phyloP scores from a whole-genome alignment of 2,797 vertebrate species.

The Rhynchonycteris naso region DNA sequence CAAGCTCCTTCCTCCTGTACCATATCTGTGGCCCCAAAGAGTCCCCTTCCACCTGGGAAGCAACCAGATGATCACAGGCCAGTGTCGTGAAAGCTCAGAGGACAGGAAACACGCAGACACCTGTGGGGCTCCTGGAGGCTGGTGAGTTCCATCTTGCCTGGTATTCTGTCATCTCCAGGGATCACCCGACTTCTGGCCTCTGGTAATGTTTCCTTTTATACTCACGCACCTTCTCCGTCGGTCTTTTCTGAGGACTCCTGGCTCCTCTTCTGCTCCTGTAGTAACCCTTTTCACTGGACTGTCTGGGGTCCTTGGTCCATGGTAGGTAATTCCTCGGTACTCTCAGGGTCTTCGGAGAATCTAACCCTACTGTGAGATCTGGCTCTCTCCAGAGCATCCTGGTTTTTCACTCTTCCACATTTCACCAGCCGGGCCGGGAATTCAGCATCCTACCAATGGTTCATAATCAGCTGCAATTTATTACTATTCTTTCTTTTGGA shows the following conservation, averaged over 20 bases:
- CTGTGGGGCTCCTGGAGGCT: neutral
- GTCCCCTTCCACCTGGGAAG: neutral
- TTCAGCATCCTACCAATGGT: rapidly evolving
- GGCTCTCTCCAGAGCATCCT: neutral
- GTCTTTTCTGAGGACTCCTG: neutral
- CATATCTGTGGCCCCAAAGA: rapidly evolving
- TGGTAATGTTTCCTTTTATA: rapidly evolving
- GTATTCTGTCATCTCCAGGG: neutral
- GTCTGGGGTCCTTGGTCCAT: neutral
- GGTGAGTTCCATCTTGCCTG: neutral
- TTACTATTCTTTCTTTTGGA: neutral
- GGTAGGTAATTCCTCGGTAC: neutral
- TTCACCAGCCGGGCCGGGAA: neutral
- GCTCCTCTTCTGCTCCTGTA: neutral
- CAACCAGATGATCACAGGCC: neutral
- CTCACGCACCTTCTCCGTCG: rapidly evolving
- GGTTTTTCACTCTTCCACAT: neutral
- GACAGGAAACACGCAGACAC: neutral
- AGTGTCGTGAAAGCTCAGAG: neutral
- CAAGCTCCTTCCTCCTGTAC: neutral
- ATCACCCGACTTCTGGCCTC: neutral
- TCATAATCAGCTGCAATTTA: rapidly evolving
- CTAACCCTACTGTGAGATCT: neutral
- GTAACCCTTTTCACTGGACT: neutral
- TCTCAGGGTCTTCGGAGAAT: neutral